Evolutionary conservation across 1,140 invertebrate genomes (phyloP), one percentile per base, ranked within the genome.

Genomic region (Leptinotarsa undecemlineata): DNA sequence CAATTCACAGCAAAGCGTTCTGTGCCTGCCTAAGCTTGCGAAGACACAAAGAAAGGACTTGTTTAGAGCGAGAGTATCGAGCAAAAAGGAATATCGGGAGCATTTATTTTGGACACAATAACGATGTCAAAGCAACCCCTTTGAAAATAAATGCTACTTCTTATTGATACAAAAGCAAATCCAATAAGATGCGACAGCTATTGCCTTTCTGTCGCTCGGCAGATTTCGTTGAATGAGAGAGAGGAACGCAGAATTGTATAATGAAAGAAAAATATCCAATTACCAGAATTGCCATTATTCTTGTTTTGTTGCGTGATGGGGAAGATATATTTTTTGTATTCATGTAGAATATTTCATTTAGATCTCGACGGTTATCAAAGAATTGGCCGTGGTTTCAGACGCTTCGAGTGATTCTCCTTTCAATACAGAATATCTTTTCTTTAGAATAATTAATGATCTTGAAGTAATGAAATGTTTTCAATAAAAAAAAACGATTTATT

Each of bases 111-210:
- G 68, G 74, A 70, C 76, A 71, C 73, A 78, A 73, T 78, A 74
- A 78, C 71, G 76, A 78, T 76, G 74, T 75, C 74, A 71, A 26
- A 26, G 67, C n/a, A 75, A 75, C 19, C 60, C 62, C 51, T 72
- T 72, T 69, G 26, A 67, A 75, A 78, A 76, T 78, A 78, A 76
- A 78, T 75, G 74, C 71, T 73, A 78, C 74, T 67, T 63, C 72
- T 78, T 78, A 78, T 78, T 78, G 76, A 78, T 78, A 78, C 76
- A 78, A 75, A 64, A 78, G 76, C 75, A 78, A 78, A 78, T 78
- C 76, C 74, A 78, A 78, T 78, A 78, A 78, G 76, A 78, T 69
- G 76, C 76, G 76, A 78, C 76, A 78, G 74, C 72, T 75, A 78
- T 78, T 78, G 76, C 76, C 68, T 72, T 26, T 33, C 33, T 51